Base-by-base conservation (phyloP, 2,888 invertebrate genomes). In the Diploptera punctata region DNA sequence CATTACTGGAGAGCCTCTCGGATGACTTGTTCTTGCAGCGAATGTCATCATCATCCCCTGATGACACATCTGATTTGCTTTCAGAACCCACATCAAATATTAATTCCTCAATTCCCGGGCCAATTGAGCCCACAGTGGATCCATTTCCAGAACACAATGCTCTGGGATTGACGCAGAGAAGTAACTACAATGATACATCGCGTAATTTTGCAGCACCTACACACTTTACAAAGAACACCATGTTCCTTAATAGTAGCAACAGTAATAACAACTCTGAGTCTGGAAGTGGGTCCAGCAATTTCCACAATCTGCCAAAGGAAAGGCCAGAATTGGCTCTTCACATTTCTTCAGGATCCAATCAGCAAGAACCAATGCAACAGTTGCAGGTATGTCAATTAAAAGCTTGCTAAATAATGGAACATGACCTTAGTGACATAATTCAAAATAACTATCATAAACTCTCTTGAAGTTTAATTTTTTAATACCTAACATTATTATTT, bases 21-120 rank as follows among this genome's bases (percentile, higher is more conserved):
- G 94, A 94, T 80, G 94, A 94, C 79, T 86, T 94, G 67, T 91
- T 94, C 81, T 84, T 95, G 73, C 93, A 92, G 79, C 87, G 92
- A 78, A 83, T 89, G 74, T 89, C 89, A n/a, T 68, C 75, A 1
- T 57, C 31, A 2, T 67, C 62, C 2, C 73, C 71, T 4, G 70
- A 60, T n/a, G 70, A 70, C 47, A 62, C 71, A 19, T 61, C 70
- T 9, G 47, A 62, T 31, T 21, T 62, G n/a, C 21, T 44, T 18
- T 21, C 31, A n/a, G 62, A 70, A 16, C 19, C 47, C 7, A 21
- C 26, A 18, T 24, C 21, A 7, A 47, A 21, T 16, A 18, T 52
- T 54, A 18, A 7, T 16, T 44, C 67, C 3, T 31, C 67, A 5
- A 73, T 79, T 33, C 78, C 88, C 84, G 78, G 88, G 72, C 87